phyloP scores from a whole-genome alignment of 2,888 invertebrate genomes.

The Machimus rusticus region DNA sequence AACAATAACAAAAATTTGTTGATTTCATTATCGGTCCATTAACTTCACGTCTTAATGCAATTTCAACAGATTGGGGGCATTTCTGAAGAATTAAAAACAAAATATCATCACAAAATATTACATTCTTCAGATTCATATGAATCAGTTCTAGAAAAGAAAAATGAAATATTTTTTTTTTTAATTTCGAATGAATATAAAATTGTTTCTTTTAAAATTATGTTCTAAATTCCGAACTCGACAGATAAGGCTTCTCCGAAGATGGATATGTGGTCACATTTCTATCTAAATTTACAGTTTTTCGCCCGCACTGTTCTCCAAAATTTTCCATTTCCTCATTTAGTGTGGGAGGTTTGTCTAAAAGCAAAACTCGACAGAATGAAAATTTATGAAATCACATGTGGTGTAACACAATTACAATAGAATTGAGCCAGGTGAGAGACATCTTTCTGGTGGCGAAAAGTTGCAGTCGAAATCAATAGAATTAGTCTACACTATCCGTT shows the following conservation, averaged over 20 bases:
- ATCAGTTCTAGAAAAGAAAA: neutral
- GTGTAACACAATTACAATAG: neutral
- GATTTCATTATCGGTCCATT: neutral
- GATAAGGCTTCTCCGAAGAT: neutral
- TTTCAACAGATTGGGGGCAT: neutral
- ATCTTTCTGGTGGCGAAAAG: neutral
- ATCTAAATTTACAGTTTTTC: neutral
- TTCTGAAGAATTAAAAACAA: neutral
- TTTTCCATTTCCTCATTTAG: neutral
- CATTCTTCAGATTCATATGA: neutral
- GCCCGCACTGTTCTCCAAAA: neutral
- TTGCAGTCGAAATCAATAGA: neutral
- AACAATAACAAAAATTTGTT: neutral
- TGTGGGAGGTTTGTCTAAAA: slow-evolving; percentile 6
- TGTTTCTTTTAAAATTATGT: neutral
- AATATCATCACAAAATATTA: neutral
- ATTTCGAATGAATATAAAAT: neutral
- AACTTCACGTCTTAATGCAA: neutral
- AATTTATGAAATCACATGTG: slow-evolving; percentile 12
- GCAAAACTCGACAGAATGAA: neutral
- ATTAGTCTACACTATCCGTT: neutral
- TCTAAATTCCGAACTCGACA: neutral
- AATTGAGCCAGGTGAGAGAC: neutral
- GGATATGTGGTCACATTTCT: neutral
- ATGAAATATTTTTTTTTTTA: neutral